Base-by-base conservation (phyloP, 2,888 invertebrate species). In the Pseudolycoriella hygida region DNA sequence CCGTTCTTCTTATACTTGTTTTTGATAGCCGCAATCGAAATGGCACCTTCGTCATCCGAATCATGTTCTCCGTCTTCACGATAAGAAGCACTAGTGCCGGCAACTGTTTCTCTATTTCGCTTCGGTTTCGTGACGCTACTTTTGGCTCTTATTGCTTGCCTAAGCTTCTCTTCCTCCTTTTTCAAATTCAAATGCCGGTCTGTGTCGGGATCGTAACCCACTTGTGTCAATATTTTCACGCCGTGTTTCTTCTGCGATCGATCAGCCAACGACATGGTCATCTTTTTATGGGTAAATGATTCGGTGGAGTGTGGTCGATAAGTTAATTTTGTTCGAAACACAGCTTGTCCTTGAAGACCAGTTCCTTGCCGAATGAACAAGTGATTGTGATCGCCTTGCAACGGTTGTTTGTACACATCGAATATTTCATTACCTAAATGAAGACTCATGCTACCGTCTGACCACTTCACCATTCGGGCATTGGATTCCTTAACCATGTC, bases 301-400 rank as follows among this genome's bases (percentile, higher is more conserved):
- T 98, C 97, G 0, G 97, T 98, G 1, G 97, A 97, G 62, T 96
- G 94, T 0, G 98, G 98, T 39, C 97, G 74, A 80, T 98, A 98
- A 2, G 92, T 89, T 1, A 98, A 69, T 64, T 97, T 97, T 0
- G 93, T 94, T 37, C 89, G 76, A 69, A 98, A 97, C 25, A 98
- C 90, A 0, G 94, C 89, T 63, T 97, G 97, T 0, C 96, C 97
- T 58, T 96, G 94, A 2, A 97, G 72, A 72, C 96, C 96, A 0
- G 94, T 94, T 37, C 96, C 96, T 74, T 97, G 96, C 0, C 97
- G 79, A 49, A 97, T 90, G 66, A 93, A 98, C 52, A 98, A 69
- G 61, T 98, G 97, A 67, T 97, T 97, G 69, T 93, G 92, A 62
- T 96, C 96, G 11, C 93, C 93, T 72, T 86, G 86, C 12, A 90